Evolutionary conservation across 2,797 vertebrate species (phyloP).

Genomic region (Eutrigla gurnardus): DNA sequence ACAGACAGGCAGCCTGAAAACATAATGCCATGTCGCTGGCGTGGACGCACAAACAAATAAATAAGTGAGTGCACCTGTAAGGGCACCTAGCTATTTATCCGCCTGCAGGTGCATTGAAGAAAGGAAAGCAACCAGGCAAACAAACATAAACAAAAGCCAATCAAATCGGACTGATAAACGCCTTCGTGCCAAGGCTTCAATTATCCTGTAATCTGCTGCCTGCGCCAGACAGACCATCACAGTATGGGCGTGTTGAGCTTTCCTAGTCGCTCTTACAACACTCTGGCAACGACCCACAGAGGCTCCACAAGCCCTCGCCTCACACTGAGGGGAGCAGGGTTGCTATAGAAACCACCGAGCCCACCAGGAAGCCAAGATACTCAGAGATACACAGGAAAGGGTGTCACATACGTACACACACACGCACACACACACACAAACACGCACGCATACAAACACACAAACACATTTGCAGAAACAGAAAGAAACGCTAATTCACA

Average conservation of each 20-base stretch:
- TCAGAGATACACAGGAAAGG: constrained; percentile 42
- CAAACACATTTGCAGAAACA: background rate
- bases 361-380: constrained; percentile 64
- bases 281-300: constrained; percentile 41
- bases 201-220: constrained; percentile 47
- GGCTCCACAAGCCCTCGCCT: constrained; percentile 39
- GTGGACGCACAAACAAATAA: background rate
- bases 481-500: background rate
- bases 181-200: constrained; percentile 28
- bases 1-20: background rate
- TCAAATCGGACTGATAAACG: constrained; percentile 14
- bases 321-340: constrained; percentile 54
- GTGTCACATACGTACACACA: constrained; percentile 4
- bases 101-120: background rate
- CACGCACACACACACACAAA: constrained; percentile 5
- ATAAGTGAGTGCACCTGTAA: background rate
- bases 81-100: constrained; percentile 8
- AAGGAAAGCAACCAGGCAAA: constrained; percentile 12
- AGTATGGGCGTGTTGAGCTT: constrained; percentile 42
- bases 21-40: too few relatives aligned
- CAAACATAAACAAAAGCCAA: constrained; percentile 7
- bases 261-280: constrained; percentile 45
- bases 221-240: constrained; percentile 33
- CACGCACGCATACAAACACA: background rate
- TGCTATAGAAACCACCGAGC: constrained; percentile 75